Evolutionary conservation across 2,797 vertebrate genomes (phyloP).

Genomic region (Melanotaenia nigrans): DNA sequence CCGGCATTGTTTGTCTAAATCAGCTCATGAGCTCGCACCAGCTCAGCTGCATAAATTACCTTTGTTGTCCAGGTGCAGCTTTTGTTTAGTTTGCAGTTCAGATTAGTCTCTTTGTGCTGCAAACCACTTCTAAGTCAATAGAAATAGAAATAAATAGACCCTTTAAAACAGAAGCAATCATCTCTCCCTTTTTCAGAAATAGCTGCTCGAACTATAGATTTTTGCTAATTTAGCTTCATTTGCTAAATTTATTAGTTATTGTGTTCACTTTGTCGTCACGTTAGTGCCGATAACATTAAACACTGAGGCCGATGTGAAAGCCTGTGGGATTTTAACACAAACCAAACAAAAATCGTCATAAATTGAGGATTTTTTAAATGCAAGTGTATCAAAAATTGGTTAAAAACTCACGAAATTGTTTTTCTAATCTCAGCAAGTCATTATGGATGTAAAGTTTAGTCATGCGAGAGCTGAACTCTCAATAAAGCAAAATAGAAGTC

Average conservation of each 20-base stretch:
- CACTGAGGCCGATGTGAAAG: not conserved
- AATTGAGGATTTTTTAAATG: not conserved
- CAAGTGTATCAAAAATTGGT: no score
- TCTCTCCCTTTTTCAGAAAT: not conserved
- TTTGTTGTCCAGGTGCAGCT: conserved; percentile 12
- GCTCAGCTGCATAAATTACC: not conserved
- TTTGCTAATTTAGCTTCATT: no score
- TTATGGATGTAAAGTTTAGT: no score
- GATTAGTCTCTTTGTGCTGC: not conserved
- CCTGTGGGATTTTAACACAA: not conserved
- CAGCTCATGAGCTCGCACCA: conserved; percentile 43
- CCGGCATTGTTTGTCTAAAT: conserved; percentile 41
- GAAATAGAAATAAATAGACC: no score
- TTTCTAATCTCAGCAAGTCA: no score
- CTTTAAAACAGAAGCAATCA: not conserved
- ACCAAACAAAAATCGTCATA: not conserved
- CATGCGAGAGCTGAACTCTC: no score
- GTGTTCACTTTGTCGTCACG: no score
- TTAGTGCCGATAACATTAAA: not conserved
- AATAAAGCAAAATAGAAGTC: no score
- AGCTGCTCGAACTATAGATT: not conserved
- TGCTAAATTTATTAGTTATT: no score
- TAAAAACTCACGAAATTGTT: no score
- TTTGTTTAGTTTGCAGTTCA: conserved; percentile 4
- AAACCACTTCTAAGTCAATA: no score